These are phyloP conservation scores for Hystrix cristata DNA, from an alignment of 2,113 vertebrate genomes.

Conservation along the genomic window DNA sequence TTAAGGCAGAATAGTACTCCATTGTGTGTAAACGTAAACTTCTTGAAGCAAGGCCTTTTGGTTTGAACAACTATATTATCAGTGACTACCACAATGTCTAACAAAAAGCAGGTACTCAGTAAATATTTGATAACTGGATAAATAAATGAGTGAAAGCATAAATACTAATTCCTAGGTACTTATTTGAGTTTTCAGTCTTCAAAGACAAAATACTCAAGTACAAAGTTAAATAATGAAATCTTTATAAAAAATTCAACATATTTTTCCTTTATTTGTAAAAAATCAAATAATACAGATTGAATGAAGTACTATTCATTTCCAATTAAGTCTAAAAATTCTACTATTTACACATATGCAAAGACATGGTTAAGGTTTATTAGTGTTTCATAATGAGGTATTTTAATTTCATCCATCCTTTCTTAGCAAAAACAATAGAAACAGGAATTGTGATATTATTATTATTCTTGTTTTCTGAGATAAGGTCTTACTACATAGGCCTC, in stretches of 20 bases:
- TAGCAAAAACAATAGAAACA: slow-evolving; percentile 5
- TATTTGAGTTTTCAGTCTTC: background rate
- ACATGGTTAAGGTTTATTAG: slow-evolving; percentile 40
- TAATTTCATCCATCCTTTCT: background rate
- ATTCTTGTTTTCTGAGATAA: background rate
- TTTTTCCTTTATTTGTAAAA: slow-evolving; percentile 27
- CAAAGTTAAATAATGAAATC: slow-evolving; percentile 36
- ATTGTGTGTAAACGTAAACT: background rate
- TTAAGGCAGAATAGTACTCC: too few relatives aligned
- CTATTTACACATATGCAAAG: background rate
- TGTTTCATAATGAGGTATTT: slow-evolving; percentile 33
- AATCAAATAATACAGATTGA: slow-evolving; percentile 2
- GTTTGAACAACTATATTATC: background rate
- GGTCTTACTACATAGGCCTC: background rate
- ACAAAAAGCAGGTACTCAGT: too few relatives aligned
- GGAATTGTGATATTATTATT: background rate
- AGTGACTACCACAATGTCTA: background rate
- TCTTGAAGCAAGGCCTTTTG: background rate
- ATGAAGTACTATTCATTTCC: background rate
- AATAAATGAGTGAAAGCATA: slow-evolving; percentile 19
- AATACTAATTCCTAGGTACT: slow-evolving; percentile 27
- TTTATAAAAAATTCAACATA: background rate
- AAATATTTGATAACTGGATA: too few relatives aligned
- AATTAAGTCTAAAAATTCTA: slow-evolving; percentile 7
- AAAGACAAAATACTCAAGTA: slow-evolving; percentile 52